Percentiles rank a stretch among this genome's conserved stretches.
These are phyloP conservation scores for Magallana angulata DNA, from an alignment of 1,140 invertebrate species.

Conservation along the genomic window DNA sequence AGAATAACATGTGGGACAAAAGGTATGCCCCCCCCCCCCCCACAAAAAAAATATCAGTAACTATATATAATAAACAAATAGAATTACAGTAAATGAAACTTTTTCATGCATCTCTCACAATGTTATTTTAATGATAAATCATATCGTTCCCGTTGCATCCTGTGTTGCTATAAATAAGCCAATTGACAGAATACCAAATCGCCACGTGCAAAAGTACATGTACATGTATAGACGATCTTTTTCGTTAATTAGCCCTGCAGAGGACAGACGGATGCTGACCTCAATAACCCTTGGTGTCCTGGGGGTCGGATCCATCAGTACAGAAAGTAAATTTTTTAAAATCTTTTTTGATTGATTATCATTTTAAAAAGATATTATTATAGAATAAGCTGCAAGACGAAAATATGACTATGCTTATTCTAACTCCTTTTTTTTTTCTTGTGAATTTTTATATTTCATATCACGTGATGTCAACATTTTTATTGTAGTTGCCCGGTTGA, in stretches of 20 bases:
- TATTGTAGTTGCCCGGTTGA: conserved; percentile 52
- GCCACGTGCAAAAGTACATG: neutral
- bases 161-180: too few species aligned
- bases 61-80: neutral
- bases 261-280: conserved; percentile 35
- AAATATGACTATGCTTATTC: too few species aligned
- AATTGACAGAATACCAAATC: neutral
- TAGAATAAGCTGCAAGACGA: too few species aligned
- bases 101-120: too few species aligned
- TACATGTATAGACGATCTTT: neutral
- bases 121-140: too few species aligned
- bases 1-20: conserved; percentile 74
- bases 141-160: too few species aligned
- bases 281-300: conserved; percentile 44
- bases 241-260: neutral
- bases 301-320: conserved; percentile 53
- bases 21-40: neutral
- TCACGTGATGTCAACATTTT: neutral
- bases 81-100: neutral
- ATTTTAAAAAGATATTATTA: too few species aligned
- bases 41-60: neutral
- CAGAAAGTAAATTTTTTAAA: conserved; percentile 38
- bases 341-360: too few species aligned
- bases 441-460: too few species aligned
- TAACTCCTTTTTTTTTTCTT: too few species aligned